Evolutionary conservation across 2,113 vertebrate genomes (phyloP), one percentile per base, ranked within the genome.

Genomic region (Arvicanthis niloticus): DNA sequence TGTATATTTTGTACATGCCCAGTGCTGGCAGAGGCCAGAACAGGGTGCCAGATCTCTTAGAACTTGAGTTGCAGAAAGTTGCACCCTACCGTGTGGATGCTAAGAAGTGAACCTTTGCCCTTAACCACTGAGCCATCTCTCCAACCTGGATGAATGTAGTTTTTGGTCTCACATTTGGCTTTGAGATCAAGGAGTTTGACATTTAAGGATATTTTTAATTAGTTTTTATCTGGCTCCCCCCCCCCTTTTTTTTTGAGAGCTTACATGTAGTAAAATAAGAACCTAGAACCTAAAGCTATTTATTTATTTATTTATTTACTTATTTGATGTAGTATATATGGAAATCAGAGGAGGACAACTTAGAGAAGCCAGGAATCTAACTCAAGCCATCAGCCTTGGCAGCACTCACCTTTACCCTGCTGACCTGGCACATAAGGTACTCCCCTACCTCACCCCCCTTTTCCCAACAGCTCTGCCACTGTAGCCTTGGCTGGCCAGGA

Each of bases 151-250:
- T 60, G 37, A 60, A 26, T 60, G 22, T 26, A 82, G 53, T 40
- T 82, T 60, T 40, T 60, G 37, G 21, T 60, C 3, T 88, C 40
- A 51, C 31, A 4, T 88, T 40, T 88, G 31, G 7, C 89, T 88
- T 96, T 91, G 56, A 80, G 40, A 56, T 93, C 31, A 78, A 31
- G 42, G 45, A 40, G 29, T 88, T 53, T 93, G 37, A 88, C 91
- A 77, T 34, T 3, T 90, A 24, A 88, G 40, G 3, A 58, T 29
- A 42, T 93, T 68, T 67, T 91, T 7, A 9, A 84, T 67, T n/a
- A 31, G 31, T 51, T 89, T 95, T 9, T 31, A 0, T 21, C 21
- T 75, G 62, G 40, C 42, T 86, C n/a, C n/a, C n/a, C n/a, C n/a
- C n/a, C n/a, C n/a, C 51, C 45, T 45, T 51, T 51, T 51, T 73